phyloP scores from a whole-genome alignment of 2,888 invertebrate species.

The Idaea biselata region DNA sequence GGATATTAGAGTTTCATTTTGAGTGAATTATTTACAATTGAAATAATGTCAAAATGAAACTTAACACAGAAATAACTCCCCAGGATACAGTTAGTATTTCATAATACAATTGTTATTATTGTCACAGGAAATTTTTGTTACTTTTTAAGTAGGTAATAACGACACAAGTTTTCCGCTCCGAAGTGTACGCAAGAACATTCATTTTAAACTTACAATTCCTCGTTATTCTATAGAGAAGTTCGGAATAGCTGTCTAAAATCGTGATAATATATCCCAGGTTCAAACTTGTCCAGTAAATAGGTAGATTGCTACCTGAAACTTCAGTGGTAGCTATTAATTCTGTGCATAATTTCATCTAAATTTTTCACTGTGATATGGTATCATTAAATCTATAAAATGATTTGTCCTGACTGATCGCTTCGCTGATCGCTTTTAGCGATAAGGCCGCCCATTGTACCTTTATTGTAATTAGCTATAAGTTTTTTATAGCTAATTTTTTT shows the following conservation, averaged over 20 bases:
- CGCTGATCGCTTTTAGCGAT: too few species aligned
- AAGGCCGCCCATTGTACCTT: too few species aligned
- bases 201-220: neutral
- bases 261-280: constrained; percentile 3
- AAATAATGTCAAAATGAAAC: too few species aligned
- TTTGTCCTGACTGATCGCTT: too few species aligned
- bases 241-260: constrained; percentile 2
- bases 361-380: neutral
- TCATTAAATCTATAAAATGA: neutral
- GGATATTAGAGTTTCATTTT: too few species aligned
- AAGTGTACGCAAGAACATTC: neutral
- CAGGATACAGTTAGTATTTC: too few species aligned
- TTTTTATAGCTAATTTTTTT: too few species aligned
- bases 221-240: neutral
- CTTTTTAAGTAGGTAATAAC: neutral
- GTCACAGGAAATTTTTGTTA: too few species aligned
- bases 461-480: too few species aligned
- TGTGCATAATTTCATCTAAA: neutral
- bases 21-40: too few species aligned
- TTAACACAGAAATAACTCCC: too few species aligned
- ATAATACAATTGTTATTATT: too few species aligned
- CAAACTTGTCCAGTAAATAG: constrained; percentile 4
- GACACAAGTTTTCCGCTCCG: neutral
- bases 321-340: neutral
- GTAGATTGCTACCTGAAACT: constrained; percentile 2